Percentiles rank a stretch among this genome's conserved stretches.
phyloP scores from a whole-genome alignment of 2,888 invertebrate species.

The Campopleginae sp. region DNA sequence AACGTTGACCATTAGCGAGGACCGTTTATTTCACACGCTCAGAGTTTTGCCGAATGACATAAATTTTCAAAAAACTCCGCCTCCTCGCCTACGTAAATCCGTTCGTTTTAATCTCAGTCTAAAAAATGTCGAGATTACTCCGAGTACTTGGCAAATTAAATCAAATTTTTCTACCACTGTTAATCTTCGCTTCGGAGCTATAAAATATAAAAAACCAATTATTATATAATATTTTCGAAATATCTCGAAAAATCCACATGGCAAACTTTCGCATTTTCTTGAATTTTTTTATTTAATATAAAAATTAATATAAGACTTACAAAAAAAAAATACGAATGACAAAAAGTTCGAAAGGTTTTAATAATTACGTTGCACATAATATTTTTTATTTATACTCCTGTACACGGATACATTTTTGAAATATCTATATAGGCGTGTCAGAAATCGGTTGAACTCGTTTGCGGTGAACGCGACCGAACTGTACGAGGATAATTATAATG shows the following conservation, averaged over 20 bases:
- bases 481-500: constrained; percentile 68
- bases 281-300: background rate
- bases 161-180: too few species aligned
- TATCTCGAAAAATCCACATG: background rate
- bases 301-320: background rate
- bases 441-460: constrained; percentile 60
- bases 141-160: background rate
- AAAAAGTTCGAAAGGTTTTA: background rate
- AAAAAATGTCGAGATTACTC: constrained; percentile 20
- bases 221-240: background rate
- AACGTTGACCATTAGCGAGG: background rate
- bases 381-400: background rate
- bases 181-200: background rate
- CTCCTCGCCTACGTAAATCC: constrained; percentile 24
- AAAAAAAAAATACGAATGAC: background rate
- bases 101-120: background rate
- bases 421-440: constrained; percentile 48
- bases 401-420: constrained; percentile 11
- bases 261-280: background rate
- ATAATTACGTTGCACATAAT: background rate
- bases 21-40: constrained; percentile 35
- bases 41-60: constrained; percentile 29
- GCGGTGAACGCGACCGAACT: constrained; percentile 62
- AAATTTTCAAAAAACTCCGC: constrained; percentile 39
- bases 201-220: background rate